Percentiles rank a stretch among this genome's conserved stretches.
Conservation (phyloP, 2,888 invertebrate genomes). For the Temnothorax unifasciatus region DNA sequence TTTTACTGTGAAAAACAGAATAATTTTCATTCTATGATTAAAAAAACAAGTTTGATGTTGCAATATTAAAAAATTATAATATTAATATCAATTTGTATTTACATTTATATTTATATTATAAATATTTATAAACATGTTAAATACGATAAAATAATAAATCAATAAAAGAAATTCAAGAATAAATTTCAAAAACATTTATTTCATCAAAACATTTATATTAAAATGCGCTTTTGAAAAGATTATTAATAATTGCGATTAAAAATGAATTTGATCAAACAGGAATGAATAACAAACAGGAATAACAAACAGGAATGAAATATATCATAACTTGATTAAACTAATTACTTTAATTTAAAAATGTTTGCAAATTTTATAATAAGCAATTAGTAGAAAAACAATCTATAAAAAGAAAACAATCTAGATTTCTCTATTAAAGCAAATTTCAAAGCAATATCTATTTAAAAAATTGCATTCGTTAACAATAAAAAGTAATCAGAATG, state of each 20-base stretch:
- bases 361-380: neutral
- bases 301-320: conserved; percentile 11
- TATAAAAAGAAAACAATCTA: no score
- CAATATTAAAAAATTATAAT: neutral
- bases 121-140: neutral
- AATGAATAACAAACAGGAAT: neutral
- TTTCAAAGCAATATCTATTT: neutral
- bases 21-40: neutral
- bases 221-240: neutral
- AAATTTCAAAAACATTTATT: neutral
- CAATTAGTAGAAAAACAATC: neutral
- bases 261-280: neutral
- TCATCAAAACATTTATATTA: neutral
- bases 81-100: neutral
- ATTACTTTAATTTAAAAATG: neutral
- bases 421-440: neutral
- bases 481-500: neutral
- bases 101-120: neutral
- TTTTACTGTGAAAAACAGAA: neutral
- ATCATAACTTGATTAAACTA: neutral
- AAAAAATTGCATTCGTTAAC: neutral
- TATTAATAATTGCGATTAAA: neutral
- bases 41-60: neutral
- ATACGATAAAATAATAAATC: neutral
- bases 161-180: neutral